Evolutionary conservation across 2,113 vertebrate genomes (phyloP), one percentile per base, ranked within the genome.

Genomic region (Phyllopteryx taeniolatus): DNA sequence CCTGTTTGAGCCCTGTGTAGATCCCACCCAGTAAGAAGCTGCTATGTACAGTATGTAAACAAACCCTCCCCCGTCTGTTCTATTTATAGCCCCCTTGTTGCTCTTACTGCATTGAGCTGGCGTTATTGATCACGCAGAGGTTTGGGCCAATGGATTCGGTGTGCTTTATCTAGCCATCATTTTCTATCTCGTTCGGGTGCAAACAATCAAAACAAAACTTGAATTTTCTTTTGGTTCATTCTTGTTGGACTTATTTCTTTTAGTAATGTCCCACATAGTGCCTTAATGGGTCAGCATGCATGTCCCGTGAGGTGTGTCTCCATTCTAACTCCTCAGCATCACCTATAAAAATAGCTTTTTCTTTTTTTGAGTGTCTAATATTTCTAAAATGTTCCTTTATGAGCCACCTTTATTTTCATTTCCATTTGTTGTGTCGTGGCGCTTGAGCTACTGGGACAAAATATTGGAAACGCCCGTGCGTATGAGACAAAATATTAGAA

Each of bases 221-320:
- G 27, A 27, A 14, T 6, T 39, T 39, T 39, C 35, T 5, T 6
- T 51, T 51, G 17, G 49, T 3, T 17, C 17, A 15, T 62, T 51
- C 14, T 61, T 17, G 14, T 61, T 39, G 56, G 75, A 72, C 78
- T 80, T 75, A 72, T 72, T 78, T 72, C 72, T 19, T 53, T 4
- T 5, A 5, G 15, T 14, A 0, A 71, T 49, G 31, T 7, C 46
- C 27, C 47, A 51, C 57, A 47, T 33, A 20, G 17, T 70, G n/a
- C 78, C 51, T 75, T 85, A 78, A 80, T 78, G 46, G 85, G 78
- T 81, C 79, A 76, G 62, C 61, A 4, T 76, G 63, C n/a, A 70
- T 84, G 80, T 83, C 80, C 78, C 73, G 67, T 56, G 75, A 80
- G 19, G 4, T 65, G 15, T 22, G 19, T 62, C 54, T 79, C 43